Conservation (phyloP, 2,888 invertebrate species). For the Ophion costatus region DNA sequence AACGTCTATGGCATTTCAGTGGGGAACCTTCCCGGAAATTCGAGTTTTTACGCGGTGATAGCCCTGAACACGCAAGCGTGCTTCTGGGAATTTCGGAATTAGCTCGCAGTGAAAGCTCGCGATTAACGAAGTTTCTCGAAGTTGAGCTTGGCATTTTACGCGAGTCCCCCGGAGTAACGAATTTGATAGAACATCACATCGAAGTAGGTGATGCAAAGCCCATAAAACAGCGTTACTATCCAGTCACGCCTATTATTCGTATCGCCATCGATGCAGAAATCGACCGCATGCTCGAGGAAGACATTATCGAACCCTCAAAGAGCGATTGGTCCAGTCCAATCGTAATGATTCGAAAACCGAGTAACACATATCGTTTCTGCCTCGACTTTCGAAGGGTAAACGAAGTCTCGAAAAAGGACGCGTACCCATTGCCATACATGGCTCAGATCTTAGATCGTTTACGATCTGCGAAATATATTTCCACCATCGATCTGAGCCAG, state of each 20-base stretch:
- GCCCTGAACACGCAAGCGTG: too few relatives aligned
- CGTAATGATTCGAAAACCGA: slow-evolving; percentile 70
- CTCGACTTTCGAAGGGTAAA: too few relatives aligned
- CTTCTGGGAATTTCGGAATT: too few relatives aligned
- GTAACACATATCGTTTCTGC: slow-evolving; percentile 5
- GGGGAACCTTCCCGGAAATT: too few relatives aligned
- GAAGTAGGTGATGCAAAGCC: not conserved
- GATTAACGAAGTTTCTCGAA: not conserved
- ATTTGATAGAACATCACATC: not conserved
- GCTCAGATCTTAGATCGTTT: slow-evolving; percentile 73
- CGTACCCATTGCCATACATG: not conserved
- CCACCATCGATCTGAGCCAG: slow-evolving; percentile 56
- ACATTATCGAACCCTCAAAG: not conserved
- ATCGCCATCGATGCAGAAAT: slow-evolving; percentile 12
- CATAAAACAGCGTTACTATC: slow-evolving; percentile 18
- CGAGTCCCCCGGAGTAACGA: not conserved
- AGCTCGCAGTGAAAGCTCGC: too few relatives aligned
- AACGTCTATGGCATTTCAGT: too few relatives aligned
- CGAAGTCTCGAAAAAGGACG: too few relatives aligned
- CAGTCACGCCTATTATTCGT: slow-evolving; percentile 18
- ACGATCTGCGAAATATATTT: slow-evolving; percentile 69
- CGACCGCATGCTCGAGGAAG: not conserved
- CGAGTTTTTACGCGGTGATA: too few relatives aligned
- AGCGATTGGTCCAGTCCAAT: slow-evolving; percentile 7
- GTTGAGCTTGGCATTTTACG: not conserved